Base-by-base conservation (phyloP, 2,888 invertebrate genomes). In the Rhagium mordax region DNA sequence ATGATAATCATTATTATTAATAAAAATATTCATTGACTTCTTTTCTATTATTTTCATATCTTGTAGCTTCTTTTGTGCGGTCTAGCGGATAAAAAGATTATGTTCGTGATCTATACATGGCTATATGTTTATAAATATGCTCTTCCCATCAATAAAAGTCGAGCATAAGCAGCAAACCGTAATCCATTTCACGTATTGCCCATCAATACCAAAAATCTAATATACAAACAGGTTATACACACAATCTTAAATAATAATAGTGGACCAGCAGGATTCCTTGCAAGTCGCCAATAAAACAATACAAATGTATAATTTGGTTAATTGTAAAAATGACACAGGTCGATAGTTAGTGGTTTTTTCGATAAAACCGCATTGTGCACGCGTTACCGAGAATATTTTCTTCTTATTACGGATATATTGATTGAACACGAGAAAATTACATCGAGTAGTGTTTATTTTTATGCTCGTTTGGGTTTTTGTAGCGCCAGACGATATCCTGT, bases 351-450 rank as follows among this genome's bases (percentile, higher is more conserved):
- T 79, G 81, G 80, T 80, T 82, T 80, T 79, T 80, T 75, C 77
- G 70, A 68, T 68, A 59, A 79, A 80, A 83, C 83, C 83, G 75
- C 82, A 82, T 75, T 78, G 81, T 80, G 81, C 82, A 81, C 83
- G 83, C 83, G 81, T 79, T 82, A 76, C 77, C 76, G 62, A 70
- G 77, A 77, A 77, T 77, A 79, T 80, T 78, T 71, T 79, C 79
- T 82, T 81, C 77, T 79, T 75, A 79, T 79, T 78, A 78, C 77
- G 77, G 76, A 74, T 77, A 82, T 80, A 82, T 82, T 82, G 82
- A 82, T 82, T 82, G 82, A 82, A 82, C 81, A 81, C 82, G 80
- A 77, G 78, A 77, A 81, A 79, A 81, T 81, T 81, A 78, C 79
- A 65, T 57, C 74, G 66, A 68, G 61, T 57, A 59, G 62, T 64